A percentile compares a stretch with the other conserved stretches of the same genome.
Evolutionary conservation across 2,113 vertebrate genomes (phyloP).

Genomic region (Procavia capensis): DNA sequence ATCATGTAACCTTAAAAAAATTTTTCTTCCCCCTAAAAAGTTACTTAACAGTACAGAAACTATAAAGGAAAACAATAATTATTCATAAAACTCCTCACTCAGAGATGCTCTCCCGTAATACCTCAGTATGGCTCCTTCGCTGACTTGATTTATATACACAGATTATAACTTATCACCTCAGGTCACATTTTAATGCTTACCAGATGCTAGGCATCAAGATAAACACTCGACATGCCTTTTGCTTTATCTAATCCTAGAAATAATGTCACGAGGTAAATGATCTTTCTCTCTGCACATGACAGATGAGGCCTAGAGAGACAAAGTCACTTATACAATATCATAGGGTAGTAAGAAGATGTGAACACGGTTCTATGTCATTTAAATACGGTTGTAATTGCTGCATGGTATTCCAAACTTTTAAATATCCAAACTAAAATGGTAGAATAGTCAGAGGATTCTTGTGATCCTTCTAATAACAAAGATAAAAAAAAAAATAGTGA

Average conservation of each 20-base stretch:
- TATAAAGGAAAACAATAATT: neutral
- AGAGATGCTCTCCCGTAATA: neutral
- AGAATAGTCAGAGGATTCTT: no score
- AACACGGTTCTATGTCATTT: neutral
- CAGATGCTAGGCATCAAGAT: neutral
- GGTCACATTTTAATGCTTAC: constrained; percentile 16
- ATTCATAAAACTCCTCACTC: neutral
- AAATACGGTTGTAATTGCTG: neutral
- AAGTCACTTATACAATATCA: neutral
- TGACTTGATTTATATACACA: constrained; percentile 4
- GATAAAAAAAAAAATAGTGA: no score
- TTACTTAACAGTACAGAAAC: neutral
- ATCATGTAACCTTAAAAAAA: neutral
- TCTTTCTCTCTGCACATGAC: neutral
- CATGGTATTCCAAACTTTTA: neutral
- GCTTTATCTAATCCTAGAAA: neutral
- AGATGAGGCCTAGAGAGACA: neutral
- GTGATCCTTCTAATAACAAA: no score
- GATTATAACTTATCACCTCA: neutral
- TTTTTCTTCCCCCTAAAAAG: neutral
- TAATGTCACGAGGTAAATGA: neutral
- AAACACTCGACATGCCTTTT: neutral
- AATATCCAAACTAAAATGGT: no score
- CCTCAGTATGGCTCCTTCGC: neutral
- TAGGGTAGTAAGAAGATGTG: neutral